A percentile compares a stretch with the other conserved stretches of the same genome.
Conservation (phyloP, 2,113 vertebrate genomes). For the Callithrix jacchus region DNA sequence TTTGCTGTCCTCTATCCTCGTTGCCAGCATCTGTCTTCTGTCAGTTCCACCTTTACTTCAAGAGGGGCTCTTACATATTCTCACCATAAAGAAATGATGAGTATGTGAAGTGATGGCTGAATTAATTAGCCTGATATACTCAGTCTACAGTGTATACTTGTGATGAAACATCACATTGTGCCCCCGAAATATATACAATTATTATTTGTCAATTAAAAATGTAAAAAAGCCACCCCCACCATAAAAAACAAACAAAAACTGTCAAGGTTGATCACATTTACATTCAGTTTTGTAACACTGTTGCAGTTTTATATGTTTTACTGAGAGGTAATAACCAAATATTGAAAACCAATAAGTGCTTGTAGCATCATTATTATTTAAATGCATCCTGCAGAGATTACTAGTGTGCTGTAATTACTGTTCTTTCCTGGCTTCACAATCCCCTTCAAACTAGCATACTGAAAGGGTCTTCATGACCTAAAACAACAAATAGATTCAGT, state of each 20-base stretch:
- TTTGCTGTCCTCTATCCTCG: rapidly evolving
- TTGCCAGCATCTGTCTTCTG: not conserved
- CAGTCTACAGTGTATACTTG: not conserved
- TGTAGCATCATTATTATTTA: not conserved
- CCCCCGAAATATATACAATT: not conserved
- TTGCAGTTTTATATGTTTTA: not conserved
- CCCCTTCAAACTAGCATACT: not conserved
- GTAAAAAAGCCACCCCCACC: not conserved
- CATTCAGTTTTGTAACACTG: not conserved
- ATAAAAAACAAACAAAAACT: not conserved
- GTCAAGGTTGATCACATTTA: not conserved
- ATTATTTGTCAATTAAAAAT: not conserved
- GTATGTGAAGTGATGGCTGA: not conserved
- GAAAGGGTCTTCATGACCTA: not conserved
- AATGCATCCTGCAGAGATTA: not conserved
- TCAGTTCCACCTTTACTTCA: not conserved
- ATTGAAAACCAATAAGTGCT: not conserved
- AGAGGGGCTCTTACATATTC: not conserved
- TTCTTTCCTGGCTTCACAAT: not conserved
- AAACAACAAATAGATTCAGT: not conserved
- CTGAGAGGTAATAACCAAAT: not conserved
- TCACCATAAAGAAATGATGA: not conserved
- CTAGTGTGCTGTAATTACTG: not conserved
- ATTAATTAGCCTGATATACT: not conserved
- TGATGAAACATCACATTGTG: not conserved